Evolutionary conservation across 2,888 invertebrate species (phyloP).

Genomic region (Boloria euphrosyne): DNA sequence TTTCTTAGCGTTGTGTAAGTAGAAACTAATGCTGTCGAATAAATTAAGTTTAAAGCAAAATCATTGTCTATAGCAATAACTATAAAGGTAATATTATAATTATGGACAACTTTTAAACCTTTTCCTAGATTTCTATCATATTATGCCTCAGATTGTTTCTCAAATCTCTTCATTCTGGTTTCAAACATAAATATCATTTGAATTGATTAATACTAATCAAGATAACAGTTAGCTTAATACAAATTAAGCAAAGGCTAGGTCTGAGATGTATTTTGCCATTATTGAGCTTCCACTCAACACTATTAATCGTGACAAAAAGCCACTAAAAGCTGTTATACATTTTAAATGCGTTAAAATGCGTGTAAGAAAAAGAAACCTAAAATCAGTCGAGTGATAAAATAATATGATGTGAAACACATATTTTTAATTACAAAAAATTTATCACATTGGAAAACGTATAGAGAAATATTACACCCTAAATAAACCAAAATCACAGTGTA

Average conservation of each 20-base stretch:
- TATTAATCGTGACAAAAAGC: slow-evolving; percentile 32
- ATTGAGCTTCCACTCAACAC: slow-evolving; percentile 37
- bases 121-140: background rate
- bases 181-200: slow-evolving; percentile 33
- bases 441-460: slow-evolving; percentile 70
- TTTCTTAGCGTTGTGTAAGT: slow-evolving; percentile 9
- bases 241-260: slow-evolving; percentile 42
- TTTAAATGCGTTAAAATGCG: slow-evolving; percentile 38
- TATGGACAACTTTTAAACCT: slow-evolving; percentile 1
- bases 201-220: slow-evolving; percentile 35
- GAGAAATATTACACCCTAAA: slow-evolving; percentile 72
- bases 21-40: background rate
- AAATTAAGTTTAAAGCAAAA: background rate
- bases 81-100: slow-evolving; percentile 5
- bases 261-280: slow-evolving; percentile 38
- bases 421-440: slow-evolving; percentile 59
- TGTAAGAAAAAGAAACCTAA: slow-evolving; percentile 43
- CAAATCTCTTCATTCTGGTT: slow-evolving; percentile 28
- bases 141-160: background rate
- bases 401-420: slow-evolving; percentile 46
- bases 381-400: slow-evolving; percentile 47
- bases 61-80: background rate
- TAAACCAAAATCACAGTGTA: slow-evolving; percentile 81
- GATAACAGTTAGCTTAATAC: slow-evolving; percentile 40
- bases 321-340: slow-evolving; percentile 35